Evolutionary conservation across 2,797 vertebrate species (phyloP), one percentile per base, ranked within the genome.

Genomic region (Diplodus puntazzo): DNA sequence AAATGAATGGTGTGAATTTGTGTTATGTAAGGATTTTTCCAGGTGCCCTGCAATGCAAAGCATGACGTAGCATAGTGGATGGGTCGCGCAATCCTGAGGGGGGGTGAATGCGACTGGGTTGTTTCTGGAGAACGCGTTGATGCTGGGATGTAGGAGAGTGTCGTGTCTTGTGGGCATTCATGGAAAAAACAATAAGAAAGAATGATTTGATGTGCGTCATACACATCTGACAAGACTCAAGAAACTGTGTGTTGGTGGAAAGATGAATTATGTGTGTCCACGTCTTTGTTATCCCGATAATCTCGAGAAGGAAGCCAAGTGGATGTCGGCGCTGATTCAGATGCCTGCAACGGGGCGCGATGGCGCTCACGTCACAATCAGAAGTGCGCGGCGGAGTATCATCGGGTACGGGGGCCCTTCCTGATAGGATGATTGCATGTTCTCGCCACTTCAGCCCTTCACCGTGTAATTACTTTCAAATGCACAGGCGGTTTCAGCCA

Each of bases 381-480:
- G 73, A 7, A 23, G 73, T 45, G 62, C 81, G 53, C 45, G 60
- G 59, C 25, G 1, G 23, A 71, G 74, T 64, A 54, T 87, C 74
- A 69, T 60, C 2, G 30, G 69, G 43, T n/a, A 7, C 20, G 54
- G 39, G 72, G 39, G 72, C 20, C n/a, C 20, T 71, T 60, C 77
- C 66, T 85, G 84, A 85, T 90, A 30, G 0, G 8, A 84, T 85
- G 82, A 88, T 88, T 88, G 46, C 67, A 71, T 82, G 65, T 80
- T 88, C 78, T 89, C 75, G 71, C 69, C 79, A 73, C 79, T 82
- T 63, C 70, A 58, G 69, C 71, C 49, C 48, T 20, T 20, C 52
- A 76, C 65, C 27, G 8, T 88, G 60, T 82, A 86, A 91, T 91
- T 88, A 87, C 62, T 79, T 75, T 62, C 53, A 77, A 84, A 79